Base-by-base conservation (phyloP, 2,797 vertebrate species). In the Anguilla obscura region DNA sequence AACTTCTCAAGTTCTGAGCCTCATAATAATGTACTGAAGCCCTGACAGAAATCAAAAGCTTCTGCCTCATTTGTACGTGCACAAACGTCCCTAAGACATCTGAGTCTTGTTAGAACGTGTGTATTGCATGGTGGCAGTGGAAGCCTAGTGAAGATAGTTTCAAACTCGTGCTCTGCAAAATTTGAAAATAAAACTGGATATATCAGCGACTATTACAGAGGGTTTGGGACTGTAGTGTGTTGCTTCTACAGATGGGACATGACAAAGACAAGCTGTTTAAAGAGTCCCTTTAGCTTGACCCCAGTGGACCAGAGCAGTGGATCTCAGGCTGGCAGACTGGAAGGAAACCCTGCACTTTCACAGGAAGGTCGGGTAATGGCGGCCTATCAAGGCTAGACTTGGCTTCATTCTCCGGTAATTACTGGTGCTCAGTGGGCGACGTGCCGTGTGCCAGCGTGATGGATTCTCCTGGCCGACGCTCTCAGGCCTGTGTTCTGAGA, bases 181-280 rank as follows among this genome's bases (percentile, higher is more conserved):
- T 66, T 21, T 40, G 60, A 69, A 86, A 86, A 82, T 89, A 16
- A 86, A 40, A 86, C 86, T 52, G 80, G 79, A 86, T n/a, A 40
- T 24, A 84, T 14, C 82, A 83, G 86, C 50, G 18, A 8, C 18
- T 56, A 85, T 85, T 85, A 63, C 24, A 40, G n/a, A 63, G 56
- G 50, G 3, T 54, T 27, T 7, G n/a, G 54, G 52, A 30, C 27
- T 85, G 54, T 5, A 45, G 85, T 24, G 18, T n/a, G 76, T 71
- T 45, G 86, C 52, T 84, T 9, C 85, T 36, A 21, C 74, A 80
- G 85, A 86, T 86, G 88, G 54, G 56, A 18, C 16, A 40, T 83
- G 58, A 58, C 58, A 54, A 66, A 84, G 10, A 30, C 76, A 48
- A 85, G 50, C 85, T 63, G n/a, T n/a, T n/a, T n/a, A n/a, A n/a